phyloP scores from a whole-genome alignment of 2,888 invertebrate species.

The Maniola hyperantus region DNA sequence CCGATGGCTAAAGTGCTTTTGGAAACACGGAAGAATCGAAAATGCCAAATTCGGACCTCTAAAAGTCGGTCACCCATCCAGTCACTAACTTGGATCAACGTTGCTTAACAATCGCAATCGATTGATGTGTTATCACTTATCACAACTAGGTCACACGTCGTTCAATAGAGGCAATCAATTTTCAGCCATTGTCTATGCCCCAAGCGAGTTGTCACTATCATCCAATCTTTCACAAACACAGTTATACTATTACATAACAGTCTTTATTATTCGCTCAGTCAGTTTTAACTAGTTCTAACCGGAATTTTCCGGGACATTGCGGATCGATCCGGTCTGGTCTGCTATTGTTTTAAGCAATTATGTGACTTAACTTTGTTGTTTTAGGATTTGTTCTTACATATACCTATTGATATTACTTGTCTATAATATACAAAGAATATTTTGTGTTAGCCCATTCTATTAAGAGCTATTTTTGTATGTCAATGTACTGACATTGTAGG shows the following conservation, averaged over 20 bases:
- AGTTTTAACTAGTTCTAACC: conserved; percentile 27
- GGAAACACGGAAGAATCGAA: neutral
- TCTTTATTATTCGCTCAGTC: conserved; percentile 28
- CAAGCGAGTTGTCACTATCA: neutral
- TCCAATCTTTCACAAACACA: conserved; percentile 12
- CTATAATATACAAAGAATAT: neutral
- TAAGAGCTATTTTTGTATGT: conserved; percentile 1
- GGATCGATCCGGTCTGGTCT: neutral
- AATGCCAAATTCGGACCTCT: no score
- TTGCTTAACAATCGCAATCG: no score
- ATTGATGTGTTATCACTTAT: no score
- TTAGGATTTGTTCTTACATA: neutral
- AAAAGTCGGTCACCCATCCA: no score
- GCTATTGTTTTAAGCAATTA: conserved; percentile 2
- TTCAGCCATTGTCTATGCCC: conserved; percentile 3
- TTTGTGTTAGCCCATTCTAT: neutral
- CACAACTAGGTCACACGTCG: no score
- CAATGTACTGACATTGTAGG: neutral
- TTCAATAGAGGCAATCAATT: neutral
- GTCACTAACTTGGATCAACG: no score
- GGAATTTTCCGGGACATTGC: conserved; percentile 30
- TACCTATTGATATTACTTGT: neutral
- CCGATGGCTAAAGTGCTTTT: neutral
- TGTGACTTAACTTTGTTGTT: neutral
- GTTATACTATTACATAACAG: no score